Evolutionary conservation across 2,888 invertebrate genomes (phyloP), one percentile per base, ranked within the genome.

Genomic region (Stegophylla sp.): DNA sequence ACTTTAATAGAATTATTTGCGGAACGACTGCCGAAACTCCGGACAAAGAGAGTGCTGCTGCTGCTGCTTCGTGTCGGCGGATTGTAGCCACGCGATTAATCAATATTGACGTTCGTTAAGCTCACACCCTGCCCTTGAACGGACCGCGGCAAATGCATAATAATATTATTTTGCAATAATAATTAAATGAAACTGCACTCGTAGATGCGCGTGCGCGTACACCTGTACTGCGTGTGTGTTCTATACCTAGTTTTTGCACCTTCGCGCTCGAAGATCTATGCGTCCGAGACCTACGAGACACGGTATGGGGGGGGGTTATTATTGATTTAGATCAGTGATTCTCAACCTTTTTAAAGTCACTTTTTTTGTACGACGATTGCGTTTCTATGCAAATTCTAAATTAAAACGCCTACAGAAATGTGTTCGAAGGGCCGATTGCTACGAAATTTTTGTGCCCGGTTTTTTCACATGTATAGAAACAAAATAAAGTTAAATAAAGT

Each of bases 21-120:
- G 73, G n/a, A n/a, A n/a, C 1, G 61, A 73, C 45, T n/a, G n/a
- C n/a, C 23, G 4, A 72, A 56, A 56, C 56, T 17, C 0, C 4
- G 23, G 71, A 13, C n/a, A n/a, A 9, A n/a, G 56, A 43, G 56
- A 41, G 23, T 5, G 73, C n/a, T n/a, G n/a, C n/a, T n/a, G n/a
- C n/a, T n/a, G n/a, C n/a, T n/a, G n/a, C 10, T 5, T 26, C 7
- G 34, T 15, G 73, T 7, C 23, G 59, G 23, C 34, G 17, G 59
- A 28, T 20, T n/a, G 43, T 13, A 41, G 34, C 3, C 7, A 15
- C 56, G 10, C 43, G 67, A 72, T 73, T 53, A 76, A 76, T 76
- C 75, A 76, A 76, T 76, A 76, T 76, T 76, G 75, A 76, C 66
- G 53, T 56, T n/a, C 43, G 53, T 51, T 64, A 59, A 61, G 48